Conservation (phyloP, 2,888 invertebrate genomes). For the Teleogryllus oceanicus region DNA sequence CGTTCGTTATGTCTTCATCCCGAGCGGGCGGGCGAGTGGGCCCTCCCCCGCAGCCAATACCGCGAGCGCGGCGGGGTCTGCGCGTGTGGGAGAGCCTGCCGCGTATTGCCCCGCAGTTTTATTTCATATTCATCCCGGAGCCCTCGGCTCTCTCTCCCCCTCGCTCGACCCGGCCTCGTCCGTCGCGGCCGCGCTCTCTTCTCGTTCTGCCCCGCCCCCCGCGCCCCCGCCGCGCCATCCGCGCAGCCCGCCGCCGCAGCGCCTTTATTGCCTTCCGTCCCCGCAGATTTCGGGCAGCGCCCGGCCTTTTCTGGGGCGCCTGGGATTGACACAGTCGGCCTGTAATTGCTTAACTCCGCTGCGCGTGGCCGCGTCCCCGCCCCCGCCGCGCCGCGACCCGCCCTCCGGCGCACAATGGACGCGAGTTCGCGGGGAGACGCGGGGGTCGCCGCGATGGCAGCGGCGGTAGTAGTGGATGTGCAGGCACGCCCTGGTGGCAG, state of each 20-base stretch:
- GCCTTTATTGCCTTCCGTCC: slow-evolving; percentile 18
- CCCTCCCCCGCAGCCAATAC: no score
- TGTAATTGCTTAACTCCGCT: slow-evolving; percentile 18
- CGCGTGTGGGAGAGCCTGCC: background rate
- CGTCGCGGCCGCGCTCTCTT: background rate
- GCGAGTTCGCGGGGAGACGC: background rate
- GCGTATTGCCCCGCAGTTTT: slow-evolving; percentile 18
- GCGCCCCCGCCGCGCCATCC: background rate
- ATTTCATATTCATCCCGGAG: slow-evolving; percentile 7
- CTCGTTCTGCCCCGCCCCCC: background rate
- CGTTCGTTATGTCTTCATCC: slow-evolving; percentile 18
- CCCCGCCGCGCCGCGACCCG: background rate
- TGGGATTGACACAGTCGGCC: slow-evolving; percentile 18
- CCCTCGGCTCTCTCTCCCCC: background rate
- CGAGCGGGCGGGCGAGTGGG: background rate
- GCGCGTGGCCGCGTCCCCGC: background rate
- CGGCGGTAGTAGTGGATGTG: no score
- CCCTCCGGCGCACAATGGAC: background rate
- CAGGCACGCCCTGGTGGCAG: no score
- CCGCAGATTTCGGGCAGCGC: slow-evolving; percentile 18
- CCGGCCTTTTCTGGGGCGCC: background rate
- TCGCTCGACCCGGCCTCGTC: background rate
- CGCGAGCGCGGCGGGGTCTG: no score
- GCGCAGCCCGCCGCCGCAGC: background rate
- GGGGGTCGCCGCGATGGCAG: background rate